Percentiles rank a stretch among this genome's conserved stretches.
phyloP scores from a whole-genome alignment of 2,797 vertebrate genomes.

The Acanthopagrus latus region DNA sequence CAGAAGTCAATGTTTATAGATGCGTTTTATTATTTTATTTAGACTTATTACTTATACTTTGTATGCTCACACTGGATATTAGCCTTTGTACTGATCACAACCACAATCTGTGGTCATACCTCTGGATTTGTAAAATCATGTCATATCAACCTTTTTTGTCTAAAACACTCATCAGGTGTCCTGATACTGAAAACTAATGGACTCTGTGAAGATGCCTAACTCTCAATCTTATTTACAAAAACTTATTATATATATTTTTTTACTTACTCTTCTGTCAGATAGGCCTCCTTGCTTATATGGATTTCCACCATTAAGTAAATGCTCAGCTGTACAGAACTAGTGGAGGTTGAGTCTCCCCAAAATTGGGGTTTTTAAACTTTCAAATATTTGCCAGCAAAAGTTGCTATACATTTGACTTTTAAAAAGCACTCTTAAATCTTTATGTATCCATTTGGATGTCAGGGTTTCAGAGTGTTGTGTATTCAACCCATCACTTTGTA shows the following conservation, averaged over 20 bases:
- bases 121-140: background rate
- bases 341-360: background rate
- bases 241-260: background rate
- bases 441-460: background rate
- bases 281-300: background rate
- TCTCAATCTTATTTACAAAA: background rate
- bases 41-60: background rate
- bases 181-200: background rate
- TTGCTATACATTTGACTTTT: background rate
- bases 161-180: background rate
- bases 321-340: background rate
- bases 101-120: too few species aligned
- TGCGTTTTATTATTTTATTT: background rate
- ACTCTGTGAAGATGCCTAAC: background rate
- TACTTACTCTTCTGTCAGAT: background rate
- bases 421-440: background rate
- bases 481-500: background rate
- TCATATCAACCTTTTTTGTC: background rate
- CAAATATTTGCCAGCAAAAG: background rate
- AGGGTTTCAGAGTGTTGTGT: background rate
- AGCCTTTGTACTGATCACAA: background rate
- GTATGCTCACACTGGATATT: background rate
- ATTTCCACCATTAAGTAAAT: constrained; percentile 3
- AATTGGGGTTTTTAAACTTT: background rate
- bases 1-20: background rate